Evolutionary conservation across 2,113 vertebrate species (phyloP).

Genomic region (Onychorhynchus coronatus): DNA sequence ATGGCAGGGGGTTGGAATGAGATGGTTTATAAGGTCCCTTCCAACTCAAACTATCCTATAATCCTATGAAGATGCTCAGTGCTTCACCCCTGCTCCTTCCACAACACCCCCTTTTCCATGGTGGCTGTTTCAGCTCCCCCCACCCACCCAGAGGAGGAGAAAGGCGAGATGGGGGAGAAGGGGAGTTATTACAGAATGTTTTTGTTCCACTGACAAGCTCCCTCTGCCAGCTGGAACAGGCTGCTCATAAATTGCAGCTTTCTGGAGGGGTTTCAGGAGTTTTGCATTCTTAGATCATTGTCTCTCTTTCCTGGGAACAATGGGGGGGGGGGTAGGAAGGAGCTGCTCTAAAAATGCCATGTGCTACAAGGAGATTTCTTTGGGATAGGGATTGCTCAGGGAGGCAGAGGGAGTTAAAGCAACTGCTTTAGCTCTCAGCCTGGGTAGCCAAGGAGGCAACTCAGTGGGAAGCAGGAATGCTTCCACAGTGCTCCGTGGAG

Average conservation of each 20-base stretch:
- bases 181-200: background rate
- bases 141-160: background rate
- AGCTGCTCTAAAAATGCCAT: background rate
- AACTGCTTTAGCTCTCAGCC: background rate
- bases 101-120: rapidly evolving
- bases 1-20: rapidly evolving
- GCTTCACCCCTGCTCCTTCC: background rate
- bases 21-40: background rate
- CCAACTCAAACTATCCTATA: background rate
- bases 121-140: background rate
- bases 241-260: slow-evolving; percentile 12
- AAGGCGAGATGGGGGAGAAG: background rate
- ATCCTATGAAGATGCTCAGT: background rate
- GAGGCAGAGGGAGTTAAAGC: background rate
- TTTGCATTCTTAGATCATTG: slow-evolving; percentile 31
- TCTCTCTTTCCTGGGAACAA: background rate
- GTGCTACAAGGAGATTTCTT: background rate
- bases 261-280: slow-evolving; percentile 44
- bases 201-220: slow-evolving; percentile 8
- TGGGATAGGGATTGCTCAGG: background rate
- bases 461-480: background rate
- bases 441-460: background rate
- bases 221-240: slow-evolving; percentile 36
- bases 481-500: background rate
- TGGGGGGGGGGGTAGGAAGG: background rate